Base-by-base conservation (phyloP, 1,140 invertebrate species). In the Euborellia annulipes region DNA sequence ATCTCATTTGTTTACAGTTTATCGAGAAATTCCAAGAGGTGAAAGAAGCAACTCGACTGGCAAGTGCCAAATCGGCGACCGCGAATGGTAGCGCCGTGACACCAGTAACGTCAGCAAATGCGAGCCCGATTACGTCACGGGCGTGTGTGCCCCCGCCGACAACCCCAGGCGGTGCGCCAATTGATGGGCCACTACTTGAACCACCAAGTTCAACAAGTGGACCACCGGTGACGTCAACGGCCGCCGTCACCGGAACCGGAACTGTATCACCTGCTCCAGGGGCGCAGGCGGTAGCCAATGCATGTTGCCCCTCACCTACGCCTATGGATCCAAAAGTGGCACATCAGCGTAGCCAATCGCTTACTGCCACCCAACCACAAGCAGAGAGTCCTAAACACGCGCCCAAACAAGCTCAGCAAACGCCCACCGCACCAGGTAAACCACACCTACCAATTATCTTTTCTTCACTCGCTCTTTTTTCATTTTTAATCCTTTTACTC, bases 11-110 rank as follows among this genome's bases (percentile, higher is more conserved):
- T 27, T 27, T 27, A 6, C 68, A 92, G 90, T 98, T 98, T 67
- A 93, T 96, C 55, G 92, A 97, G 63, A 96, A 97, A 62, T 98
- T 98, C 64, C 89, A 94, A 71, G 92, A 97, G 67, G 88, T 98
- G 14, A 96, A 96, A 65, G 91, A 96, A 66, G 85, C 88, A 20
- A 91, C 87, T 4, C 74, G 79, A 55, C 73, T 75, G 57, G 76
- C 76, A 20, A 44, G 52, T 45, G 27, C 54, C 27, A 76, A 76
- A 59, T 67, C 74, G 46, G 73, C 76, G 38, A 71, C 76, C 23
- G 85, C 85, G 62, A 76, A 74, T 50, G 80, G 78, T 36, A 76
- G 53, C 23, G 47, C 53, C 3, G 79, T 79, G 17, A 85, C 83
- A 36, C 82, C 82, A 19, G 80, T 83, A 11, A 85, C 82, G 27